Percentiles rank a stretch among this genome's conserved stretches.
phyloP scores from a whole-genome alignment of 2,797 vertebrate genomes.

The Falco cherrug region DNA sequence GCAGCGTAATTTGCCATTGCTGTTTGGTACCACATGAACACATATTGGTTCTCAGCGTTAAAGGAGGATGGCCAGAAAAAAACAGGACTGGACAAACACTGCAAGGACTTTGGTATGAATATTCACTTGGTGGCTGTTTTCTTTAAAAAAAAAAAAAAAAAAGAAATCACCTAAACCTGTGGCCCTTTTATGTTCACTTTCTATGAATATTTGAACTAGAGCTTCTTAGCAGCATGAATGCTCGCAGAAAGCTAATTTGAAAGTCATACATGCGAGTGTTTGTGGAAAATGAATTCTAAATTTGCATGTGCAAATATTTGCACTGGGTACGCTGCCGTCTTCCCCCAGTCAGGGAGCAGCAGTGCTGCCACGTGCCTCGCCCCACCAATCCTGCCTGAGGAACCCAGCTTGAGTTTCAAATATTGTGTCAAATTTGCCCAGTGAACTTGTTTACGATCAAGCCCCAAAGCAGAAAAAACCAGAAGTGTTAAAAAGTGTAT shows the following conservation, averaged over 20 bases:
- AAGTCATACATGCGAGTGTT: slow-evolving; percentile 63
- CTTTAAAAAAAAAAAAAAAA: background rate
- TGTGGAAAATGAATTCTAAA: slow-evolving; percentile 65
- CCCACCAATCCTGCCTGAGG: slow-evolving; percentile 2
- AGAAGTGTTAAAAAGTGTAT: slow-evolving; percentile 41
- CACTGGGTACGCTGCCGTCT: slow-evolving; percentile 32
- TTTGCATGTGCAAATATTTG: slow-evolving; percentile 68
- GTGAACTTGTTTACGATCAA: slow-evolving; percentile 45
- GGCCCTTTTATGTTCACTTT: slow-evolving; percentile 41
- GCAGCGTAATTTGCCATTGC: background rate
- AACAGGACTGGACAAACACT: background rate
- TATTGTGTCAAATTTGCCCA: slow-evolving; percentile 51
- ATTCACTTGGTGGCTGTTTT: background rate
- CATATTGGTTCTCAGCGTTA: background rate
- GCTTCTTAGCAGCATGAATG: slow-evolving; percentile 53
- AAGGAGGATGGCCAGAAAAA: background rate
- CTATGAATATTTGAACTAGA: slow-evolving; percentile 54
- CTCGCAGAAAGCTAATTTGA: slow-evolving; percentile 62
- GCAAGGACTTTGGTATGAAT: background rate
- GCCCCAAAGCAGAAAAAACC: slow-evolving; percentile 21
- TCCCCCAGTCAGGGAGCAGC: slow-evolving; percentile 54
- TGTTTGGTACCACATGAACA: background rate
- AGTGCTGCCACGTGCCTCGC: background rate
- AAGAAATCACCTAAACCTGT: slow-evolving; percentile 30
- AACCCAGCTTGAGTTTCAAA: slow-evolving; percentile 62